phyloP scores from a whole-genome alignment of 2,113 vertebrate genomes.

The Anseranas semipalmata region DNA sequence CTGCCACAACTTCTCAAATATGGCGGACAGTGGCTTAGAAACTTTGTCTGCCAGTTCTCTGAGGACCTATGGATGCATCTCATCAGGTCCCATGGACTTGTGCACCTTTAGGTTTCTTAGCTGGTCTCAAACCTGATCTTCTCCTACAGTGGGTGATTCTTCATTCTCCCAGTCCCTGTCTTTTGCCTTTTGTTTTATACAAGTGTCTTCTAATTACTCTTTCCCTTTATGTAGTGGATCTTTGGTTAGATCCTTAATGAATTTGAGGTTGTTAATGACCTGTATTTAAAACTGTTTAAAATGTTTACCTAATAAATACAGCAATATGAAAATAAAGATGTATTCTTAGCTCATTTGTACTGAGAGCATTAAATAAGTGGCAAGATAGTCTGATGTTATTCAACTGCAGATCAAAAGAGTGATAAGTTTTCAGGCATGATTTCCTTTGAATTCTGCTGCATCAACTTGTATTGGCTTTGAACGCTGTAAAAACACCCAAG shows the following conservation, averaged over 20 bases:
- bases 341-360: neutral
- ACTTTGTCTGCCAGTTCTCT: no score
- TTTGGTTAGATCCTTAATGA: neutral
- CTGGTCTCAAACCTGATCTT: no score
- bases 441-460: neutral
- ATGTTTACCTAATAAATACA: neutral
- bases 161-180: no score
- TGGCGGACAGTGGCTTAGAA: no score
- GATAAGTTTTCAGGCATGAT: neutral
- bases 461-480: neutral
- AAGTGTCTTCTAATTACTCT: neutral
- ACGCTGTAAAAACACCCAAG: rapidly evolving
- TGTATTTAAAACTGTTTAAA: neutral
- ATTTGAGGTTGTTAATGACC: neutral
- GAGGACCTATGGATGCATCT: no score
- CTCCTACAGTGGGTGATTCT: no score
- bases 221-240: neutral
- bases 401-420: neutral
- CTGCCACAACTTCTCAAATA: no score
- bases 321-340: neutral
- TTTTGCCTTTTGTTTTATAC: neutral
- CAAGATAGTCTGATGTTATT: neutral
- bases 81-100: no score
- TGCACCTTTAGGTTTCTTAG: no score
- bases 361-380: neutral